Base-by-base conservation (phyloP, 2,888 invertebrate genomes). In the Unio delphinus region DNA sequence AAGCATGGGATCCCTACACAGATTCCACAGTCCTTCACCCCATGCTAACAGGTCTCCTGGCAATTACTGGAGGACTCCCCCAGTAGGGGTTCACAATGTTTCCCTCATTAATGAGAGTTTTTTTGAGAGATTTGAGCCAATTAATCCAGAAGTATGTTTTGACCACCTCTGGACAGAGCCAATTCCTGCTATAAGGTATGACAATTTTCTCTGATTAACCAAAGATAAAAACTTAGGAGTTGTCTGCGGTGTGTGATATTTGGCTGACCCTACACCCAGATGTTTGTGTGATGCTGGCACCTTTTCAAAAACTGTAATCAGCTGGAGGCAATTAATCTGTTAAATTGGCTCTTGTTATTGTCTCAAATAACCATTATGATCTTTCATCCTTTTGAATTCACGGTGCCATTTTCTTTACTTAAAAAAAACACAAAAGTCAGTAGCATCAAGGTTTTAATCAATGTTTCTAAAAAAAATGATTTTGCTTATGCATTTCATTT, bases 91-190 rank as follows among this genome's bases (percentile, higher is more conserved):
- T 1, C 74, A 78, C 45, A 86, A 83, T 64, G 77, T 85, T 28
- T 88, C 89, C 6, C 70, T 85, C n/a, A 77, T 84, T 23, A 83
- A 84, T 64, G 84, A 80, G 61, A 81, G 83, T 73, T 78, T 79
- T 78, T 76, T 80, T 7, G 83, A 85, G 65, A 79, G 80, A 68
- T 90, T 93, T 0, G 92, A 94, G 79, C 95, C 95, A 0, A 90
- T 96, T 45, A 93, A 94, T 80, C 97, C 97, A 0, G 95, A 95
- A 80, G 92, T 97, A 76, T 97, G 96, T 84, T 91, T 98, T 61
- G 97, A 98, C 80, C 94, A 95, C 86, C 91, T 97, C 20, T 98
- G 97, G 97, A 95, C 95, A 0, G 97, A 97, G 70, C 80, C 87
- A 8, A 81, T 84, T 7, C 85, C 84, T 26, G 80, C 89, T 18